Evolutionary conservation across 1,140 invertebrate species (phyloP).

Genomic region (Trichonephila clavipes): DNA sequence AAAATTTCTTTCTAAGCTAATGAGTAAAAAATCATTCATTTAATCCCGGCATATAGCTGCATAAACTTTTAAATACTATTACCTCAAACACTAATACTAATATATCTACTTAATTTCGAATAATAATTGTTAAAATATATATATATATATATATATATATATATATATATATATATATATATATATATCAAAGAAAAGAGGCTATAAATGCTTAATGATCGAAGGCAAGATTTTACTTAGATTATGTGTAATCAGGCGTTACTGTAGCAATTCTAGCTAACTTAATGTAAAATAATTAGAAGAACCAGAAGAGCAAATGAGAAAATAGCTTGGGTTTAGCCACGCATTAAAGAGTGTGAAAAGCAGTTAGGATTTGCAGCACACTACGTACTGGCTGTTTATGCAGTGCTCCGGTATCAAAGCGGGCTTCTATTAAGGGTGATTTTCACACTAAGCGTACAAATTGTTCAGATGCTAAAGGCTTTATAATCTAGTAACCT

Average conservation of each 20-base stretch:
- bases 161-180: no score
- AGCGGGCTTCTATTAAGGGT: slow-evolving; percentile 7
- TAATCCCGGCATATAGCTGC: no score
- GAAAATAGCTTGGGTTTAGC: slow-evolving; percentile 54
- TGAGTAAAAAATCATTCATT: no score
- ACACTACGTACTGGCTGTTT: not conserved
- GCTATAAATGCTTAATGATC: not conserved
- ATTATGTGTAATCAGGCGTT: not conserved
- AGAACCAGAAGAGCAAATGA: not conserved
- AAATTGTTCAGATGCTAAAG: slow-evolving; percentile 30
- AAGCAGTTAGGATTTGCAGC: slow-evolving; percentile 51
- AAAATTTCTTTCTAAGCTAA: no score
- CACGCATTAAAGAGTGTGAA: slow-evolving; percentile 43
- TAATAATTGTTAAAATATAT: not conserved
- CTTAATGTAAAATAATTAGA: not conserved
- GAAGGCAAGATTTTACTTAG: not conserved
- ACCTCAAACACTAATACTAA: no score
- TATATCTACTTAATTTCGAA: not conserved
- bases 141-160: no score
- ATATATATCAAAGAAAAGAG: not conserved
- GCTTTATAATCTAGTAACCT: slow-evolving; percentile 50
- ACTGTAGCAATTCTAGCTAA: not conserved
- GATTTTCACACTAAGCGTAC: slow-evolving; percentile 32
- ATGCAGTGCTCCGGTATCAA: slow-evolving; percentile 2
- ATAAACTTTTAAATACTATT: no score